phyloP scores from a whole-genome alignment of 1,140 invertebrate species.

The Zeugodacus cucurbitae region DNA sequence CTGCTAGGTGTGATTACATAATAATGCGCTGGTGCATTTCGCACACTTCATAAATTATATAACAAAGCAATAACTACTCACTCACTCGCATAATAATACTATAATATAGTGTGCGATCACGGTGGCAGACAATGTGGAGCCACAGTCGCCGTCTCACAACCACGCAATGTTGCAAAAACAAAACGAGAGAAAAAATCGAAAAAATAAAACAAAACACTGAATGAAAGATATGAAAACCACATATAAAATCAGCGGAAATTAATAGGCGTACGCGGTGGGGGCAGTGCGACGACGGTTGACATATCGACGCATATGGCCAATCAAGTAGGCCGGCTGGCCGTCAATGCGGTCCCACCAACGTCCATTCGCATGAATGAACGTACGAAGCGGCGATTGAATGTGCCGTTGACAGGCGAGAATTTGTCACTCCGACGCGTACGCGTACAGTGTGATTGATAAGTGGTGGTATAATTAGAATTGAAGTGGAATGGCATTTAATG shows the following conservation, averaged over 20 bases:
- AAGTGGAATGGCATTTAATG: neutral
- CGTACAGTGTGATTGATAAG: neutral
- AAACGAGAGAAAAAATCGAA: neutral
- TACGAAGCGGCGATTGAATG: neutral
- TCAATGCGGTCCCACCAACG: neutral
- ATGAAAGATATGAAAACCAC: neutral
- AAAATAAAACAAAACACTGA: neutral
- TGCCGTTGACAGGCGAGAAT: conserved; percentile 10
- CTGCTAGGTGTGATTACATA: neutral
- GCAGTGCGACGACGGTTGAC: neutral
- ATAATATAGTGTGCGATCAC: neutral
- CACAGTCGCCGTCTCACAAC: neutral
- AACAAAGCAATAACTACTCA: neutral
- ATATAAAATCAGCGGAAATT: neutral
- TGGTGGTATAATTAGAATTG: neutral
- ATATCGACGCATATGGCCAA: conserved; percentile 12
- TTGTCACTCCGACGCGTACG: conserved; percentile 3
- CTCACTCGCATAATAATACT: neutral
- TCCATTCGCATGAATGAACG: conserved; percentile 1
- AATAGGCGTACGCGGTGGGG: neutral
- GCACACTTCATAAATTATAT: neutral
- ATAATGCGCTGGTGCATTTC: neutral
- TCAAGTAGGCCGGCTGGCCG: conserved; percentile 10
- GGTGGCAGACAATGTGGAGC: conserved; percentile 10
- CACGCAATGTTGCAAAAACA: conserved; percentile 16